These are phyloP conservation scores for Drosophila robusta DNA, from an alignment of 2,888 invertebrate species.

Conservation along the genomic window DNA sequence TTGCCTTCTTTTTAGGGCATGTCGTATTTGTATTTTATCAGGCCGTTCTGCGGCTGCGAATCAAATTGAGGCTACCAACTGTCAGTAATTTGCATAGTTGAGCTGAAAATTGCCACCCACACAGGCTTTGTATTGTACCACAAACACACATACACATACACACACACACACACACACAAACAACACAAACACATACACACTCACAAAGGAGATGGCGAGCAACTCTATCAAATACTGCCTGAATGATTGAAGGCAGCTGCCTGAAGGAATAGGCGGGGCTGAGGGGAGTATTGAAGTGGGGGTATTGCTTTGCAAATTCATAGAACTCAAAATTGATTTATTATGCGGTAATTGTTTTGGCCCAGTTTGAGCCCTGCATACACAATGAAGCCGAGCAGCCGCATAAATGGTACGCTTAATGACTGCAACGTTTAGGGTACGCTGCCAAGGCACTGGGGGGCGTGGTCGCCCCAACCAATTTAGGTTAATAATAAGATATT, in stretches of 20 bases:
- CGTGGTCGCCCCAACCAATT: constrained; percentile 35
- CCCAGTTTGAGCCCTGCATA: constrained; percentile 73
- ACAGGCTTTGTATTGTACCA: constrained; percentile 2
- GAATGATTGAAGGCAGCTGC: constrained; percentile 62
- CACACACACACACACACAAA: background rate
- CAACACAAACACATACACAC: constrained; percentile 1
- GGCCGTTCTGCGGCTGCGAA: constrained; percentile 57
- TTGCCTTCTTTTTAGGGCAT: constrained; percentile 36
- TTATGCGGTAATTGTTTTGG: constrained; percentile 83
- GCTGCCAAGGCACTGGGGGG: constrained; percentile 14
- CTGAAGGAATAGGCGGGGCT: constrained; percentile 2
- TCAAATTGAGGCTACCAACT: constrained; percentile 74
- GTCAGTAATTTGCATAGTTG: constrained; percentile 77
- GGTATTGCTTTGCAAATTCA: constrained; percentile 68
- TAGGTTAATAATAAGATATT: constrained; percentile 68
- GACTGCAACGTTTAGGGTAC: constrained; percentile 47
- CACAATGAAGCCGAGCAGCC: constrained; percentile 52
- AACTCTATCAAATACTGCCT: constrained; percentile 47
- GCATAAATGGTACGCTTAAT: constrained; percentile 58
- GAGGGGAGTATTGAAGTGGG: constrained; percentile 3
- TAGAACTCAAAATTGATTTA: constrained; percentile 81
- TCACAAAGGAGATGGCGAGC: constrained; percentile 33
- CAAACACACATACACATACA: constrained; percentile 7
- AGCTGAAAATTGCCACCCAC: constrained; percentile 65
- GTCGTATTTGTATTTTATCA: constrained; percentile 42